A percentile compares a stretch with the other conserved stretches of the same genome.
These are phyloP conservation scores for Apamea crenata DNA, from an alignment of 2,888 invertebrate genomes.

Conservation along the genomic window DNA sequence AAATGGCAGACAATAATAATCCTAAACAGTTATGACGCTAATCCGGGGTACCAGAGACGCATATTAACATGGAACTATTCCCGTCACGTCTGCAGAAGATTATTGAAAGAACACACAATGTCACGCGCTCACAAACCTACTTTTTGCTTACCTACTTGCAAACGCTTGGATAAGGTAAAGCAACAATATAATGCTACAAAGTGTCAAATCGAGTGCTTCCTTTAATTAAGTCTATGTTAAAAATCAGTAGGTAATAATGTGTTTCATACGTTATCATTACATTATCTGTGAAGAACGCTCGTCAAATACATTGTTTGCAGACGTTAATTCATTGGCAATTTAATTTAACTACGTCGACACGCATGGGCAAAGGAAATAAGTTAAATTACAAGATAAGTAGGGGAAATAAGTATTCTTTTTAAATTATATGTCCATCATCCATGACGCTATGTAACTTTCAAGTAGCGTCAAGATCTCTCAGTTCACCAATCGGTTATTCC, in stretches of 20 bases:
- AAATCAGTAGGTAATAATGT: not conserved
- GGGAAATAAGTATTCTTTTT: not conserved
- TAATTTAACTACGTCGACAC: not conserved
- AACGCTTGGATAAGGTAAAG: slow-evolving; percentile 15
- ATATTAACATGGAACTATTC: slow-evolving; percentile 66
- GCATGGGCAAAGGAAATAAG: not conserved
- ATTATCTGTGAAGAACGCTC: not conserved
- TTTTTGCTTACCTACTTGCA: slow-evolving; percentile 56
- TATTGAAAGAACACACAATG: slow-evolving; percentile 74
- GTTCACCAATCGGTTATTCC: too few species aligned
- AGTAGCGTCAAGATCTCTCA: too few species aligned
- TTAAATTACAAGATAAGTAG: slow-evolving; percentile 8
- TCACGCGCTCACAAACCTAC: slow-evolving; percentile 57
- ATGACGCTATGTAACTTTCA: too few species aligned
- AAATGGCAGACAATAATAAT: slow-evolving; percentile 49
- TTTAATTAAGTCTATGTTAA: not conserved
- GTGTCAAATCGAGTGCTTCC: too few species aligned
- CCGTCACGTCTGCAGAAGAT: slow-evolving; percentile 67
- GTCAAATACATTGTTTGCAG: not conserved
- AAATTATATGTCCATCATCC: not conserved
- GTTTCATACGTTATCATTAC: not conserved
- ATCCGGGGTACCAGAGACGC: slow-evolving; percentile 50
- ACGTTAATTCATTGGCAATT: slow-evolving; percentile 1
- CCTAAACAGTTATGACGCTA: slow-evolving; percentile 54
- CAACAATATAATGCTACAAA: not conserved